Conservation (phyloP, 2,797 vertebrate species). For the Cercopithecus diana region DNA sequence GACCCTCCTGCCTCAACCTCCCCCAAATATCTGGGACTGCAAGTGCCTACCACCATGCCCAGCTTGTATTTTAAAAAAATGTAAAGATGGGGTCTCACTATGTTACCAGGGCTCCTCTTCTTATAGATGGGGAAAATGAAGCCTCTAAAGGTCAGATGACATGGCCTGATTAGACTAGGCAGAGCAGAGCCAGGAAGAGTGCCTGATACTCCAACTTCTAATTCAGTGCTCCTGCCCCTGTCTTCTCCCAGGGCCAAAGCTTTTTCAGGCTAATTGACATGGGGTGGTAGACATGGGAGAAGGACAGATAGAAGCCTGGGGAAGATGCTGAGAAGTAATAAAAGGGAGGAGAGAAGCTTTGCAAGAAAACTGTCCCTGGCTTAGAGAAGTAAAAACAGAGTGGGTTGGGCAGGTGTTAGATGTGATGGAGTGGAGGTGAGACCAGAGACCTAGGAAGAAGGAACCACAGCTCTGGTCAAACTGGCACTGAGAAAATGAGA, state of each 20-base stretch:
- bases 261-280: background rate
- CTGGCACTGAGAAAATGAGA: background rate
- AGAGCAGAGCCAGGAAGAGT: background rate
- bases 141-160: background rate
- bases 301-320: background rate
- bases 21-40: no score
- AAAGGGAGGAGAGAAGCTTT: background rate
- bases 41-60: no score
- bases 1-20: no score
- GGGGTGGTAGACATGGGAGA: background rate
- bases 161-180: background rate
- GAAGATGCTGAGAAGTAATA: background rate
- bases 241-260: background rate
- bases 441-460: background rate
- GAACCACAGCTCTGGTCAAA: background rate
- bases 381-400: background rate
- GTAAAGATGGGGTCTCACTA: no score
- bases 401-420: background rate
- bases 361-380: background rate
- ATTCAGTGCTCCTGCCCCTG: background rate
- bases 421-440: background rate
- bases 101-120: background rate
- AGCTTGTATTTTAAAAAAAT: no score
- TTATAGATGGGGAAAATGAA: background rate
- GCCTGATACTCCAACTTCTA: accelerated